These are phyloP conservation scores for Beris morrisii DNA, from an alignment of 2,888 invertebrate genomes.

Conservation along the genomic window DNA sequence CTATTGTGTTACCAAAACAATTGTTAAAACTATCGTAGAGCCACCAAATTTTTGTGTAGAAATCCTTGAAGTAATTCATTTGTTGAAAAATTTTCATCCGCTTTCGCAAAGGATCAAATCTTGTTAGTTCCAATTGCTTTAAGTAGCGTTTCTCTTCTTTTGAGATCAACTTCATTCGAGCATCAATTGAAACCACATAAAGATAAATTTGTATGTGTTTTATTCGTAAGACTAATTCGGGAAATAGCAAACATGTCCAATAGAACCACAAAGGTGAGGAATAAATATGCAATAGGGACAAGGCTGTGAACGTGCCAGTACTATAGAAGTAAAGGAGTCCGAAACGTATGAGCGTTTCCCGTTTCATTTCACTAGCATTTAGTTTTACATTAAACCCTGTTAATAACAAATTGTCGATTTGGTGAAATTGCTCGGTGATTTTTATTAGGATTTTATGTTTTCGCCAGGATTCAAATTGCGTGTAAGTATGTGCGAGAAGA, in stretches of 20 bases:
- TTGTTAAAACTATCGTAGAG: constrained; percentile 14
- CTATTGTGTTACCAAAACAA: constrained; percentile 17
- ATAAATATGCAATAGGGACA: neutral
- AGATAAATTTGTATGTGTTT: constrained; percentile 21
- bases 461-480: constrained; percentile 17
- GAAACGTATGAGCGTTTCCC: neutral
- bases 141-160: constrained; percentile 5
- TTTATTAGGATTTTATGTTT: neutral
- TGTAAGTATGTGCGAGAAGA: neutral
- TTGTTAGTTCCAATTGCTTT: constrained; percentile 16
- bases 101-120: constrained; percentile 7
- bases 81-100: constrained; percentile 3
- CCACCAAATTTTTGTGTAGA: constrained; percentile 21
- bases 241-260: neutral
- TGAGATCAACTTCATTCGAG: constrained; percentile 4
- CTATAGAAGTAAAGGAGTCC: neutral
- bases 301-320: neutral
- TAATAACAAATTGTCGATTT: constrained; percentile 1
- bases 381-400: constrained; percentile 6
- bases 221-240: constrained; percentile 17
- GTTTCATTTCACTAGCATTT: no score
- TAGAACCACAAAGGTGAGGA: neutral
- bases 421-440: constrained; percentile 13
- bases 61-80: constrained; percentile 6
- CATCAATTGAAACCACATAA: constrained; percentile 9